Percentiles rank a stretch among this genome's conserved stretches.
phyloP scores from a whole-genome alignment of 1,140 invertebrate genomes.

The Zeugodacus cucurbitae region DNA sequence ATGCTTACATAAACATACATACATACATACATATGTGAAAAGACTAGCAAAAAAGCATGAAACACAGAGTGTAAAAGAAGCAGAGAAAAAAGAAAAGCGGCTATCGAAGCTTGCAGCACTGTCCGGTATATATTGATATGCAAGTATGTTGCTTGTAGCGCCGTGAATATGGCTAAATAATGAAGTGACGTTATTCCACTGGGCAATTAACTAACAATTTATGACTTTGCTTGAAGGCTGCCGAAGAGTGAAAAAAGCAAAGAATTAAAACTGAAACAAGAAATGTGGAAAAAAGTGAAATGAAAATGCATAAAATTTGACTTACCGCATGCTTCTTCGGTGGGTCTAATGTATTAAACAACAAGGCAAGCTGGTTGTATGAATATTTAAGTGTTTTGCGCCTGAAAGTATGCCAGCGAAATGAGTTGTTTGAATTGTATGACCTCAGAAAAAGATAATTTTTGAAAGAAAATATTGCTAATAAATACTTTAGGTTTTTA shows the following conservation, averaged over 20 bases:
- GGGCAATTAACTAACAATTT: conserved; percentile 33
- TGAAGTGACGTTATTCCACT: conserved; percentile 20
- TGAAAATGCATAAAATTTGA: conserved; percentile 10
- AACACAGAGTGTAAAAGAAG: background rate
- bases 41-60: background rate
- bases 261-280: background rate
- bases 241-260: background rate
- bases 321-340: background rate
- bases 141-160: background rate
- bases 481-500: no score
- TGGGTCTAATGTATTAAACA: background rate
- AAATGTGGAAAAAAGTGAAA: background rate
- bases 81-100: background rate
- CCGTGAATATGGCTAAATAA: conserved; percentile 25
- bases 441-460: no score
- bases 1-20: background rate
- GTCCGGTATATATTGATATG: background rate
- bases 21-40: background rate
- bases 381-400: background rate
- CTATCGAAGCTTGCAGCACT: background rate
- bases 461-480: no score
- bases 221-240: conserved; percentile 4
- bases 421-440: background rate
- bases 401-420: background rate
- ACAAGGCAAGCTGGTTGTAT: background rate